These are phyloP conservation scores for Meiosimyza platycephala DNA, from an alignment of 2,888 invertebrate genomes.

Conservation along the genomic window DNA sequence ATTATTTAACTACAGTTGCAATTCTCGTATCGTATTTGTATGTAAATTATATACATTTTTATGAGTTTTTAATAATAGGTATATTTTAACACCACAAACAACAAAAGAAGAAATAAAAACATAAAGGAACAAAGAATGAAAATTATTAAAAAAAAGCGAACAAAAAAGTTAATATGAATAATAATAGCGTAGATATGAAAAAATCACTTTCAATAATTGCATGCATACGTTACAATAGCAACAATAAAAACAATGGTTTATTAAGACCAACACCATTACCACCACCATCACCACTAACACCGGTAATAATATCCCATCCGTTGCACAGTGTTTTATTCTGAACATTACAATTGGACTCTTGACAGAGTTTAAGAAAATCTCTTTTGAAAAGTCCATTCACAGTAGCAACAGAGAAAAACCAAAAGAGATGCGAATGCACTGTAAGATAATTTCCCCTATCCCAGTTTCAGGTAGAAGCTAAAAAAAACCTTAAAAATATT, in stretches of 20 bases:
- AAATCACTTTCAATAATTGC: conserved; percentile 57
- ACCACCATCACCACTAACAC: not conserved
- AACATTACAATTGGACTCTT: too few relatives aligned
- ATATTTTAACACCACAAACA: conserved; percentile 36
- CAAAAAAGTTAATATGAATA: conserved; percentile 28
- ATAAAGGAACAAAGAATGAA: conserved; percentile 18
- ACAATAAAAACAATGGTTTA: conserved; percentile 9
- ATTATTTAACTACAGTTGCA: too few relatives aligned
- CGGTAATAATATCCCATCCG: too few relatives aligned
- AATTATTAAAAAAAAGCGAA: conserved; percentile 38
- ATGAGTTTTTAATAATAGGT: conserved; percentile 54
- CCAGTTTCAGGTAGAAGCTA: too few relatives aligned
- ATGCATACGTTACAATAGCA: conserved; percentile 40
- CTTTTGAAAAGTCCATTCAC: too few relatives aligned
- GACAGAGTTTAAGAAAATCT: too few relatives aligned
- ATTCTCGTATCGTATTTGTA: too few relatives aligned
- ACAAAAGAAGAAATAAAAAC: conserved; percentile 21
- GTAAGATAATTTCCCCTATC: too few relatives aligned
- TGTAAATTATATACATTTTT: conserved; percentile 32
- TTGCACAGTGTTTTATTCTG: too few relatives aligned
- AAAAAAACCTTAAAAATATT: too few relatives aligned
- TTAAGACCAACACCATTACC: not conserved
- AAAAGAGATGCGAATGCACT: too few relatives aligned
- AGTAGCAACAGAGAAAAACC: too few relatives aligned
- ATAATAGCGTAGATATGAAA: conserved; percentile 40